Conservation (phyloP, 2,797 vertebrate species). For the Diplodus sargus region DNA sequence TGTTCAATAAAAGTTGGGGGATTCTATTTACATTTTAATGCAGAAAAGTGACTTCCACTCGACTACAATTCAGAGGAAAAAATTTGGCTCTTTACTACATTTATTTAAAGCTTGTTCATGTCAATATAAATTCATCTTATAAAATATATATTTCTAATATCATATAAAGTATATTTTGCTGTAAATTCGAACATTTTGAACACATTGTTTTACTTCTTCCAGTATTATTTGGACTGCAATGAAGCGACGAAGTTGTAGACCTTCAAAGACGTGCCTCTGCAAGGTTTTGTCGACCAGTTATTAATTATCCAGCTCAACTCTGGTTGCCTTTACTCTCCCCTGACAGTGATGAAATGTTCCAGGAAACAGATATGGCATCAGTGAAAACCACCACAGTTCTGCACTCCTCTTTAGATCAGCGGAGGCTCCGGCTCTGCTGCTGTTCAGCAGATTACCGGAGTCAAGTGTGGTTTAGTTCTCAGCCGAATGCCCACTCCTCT, state of each 20-base stretch:
- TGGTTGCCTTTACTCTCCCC: neutral
- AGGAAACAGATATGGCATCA: neutral
- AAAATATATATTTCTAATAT: too few species aligned
- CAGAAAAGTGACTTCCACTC: too few species aligned
- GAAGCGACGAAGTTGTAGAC: neutral
- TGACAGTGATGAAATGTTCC: conserved; percentile 12
- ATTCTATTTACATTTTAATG: too few species aligned
- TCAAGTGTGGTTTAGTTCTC: conserved; percentile 75
- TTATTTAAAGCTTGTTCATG: too few species aligned
- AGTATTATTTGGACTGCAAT: neutral
- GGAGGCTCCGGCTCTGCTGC: conserved; percentile 43
- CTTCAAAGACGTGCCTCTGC: neutral
- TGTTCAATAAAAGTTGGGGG: too few species aligned
- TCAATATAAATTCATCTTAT: too few species aligned
- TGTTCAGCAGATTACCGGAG: conserved; percentile 77
- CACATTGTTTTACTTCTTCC: too few species aligned
- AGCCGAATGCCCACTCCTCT: conserved; percentile 62
- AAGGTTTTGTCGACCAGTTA: neutral
- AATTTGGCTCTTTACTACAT: too few species aligned
- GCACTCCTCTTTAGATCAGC: conserved; percentile 27
- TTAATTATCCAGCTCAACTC: conserved; percentile 6
- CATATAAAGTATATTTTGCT: too few species aligned
- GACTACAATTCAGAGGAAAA: too few species aligned
- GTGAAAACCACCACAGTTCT: neutral
- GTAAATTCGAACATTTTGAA: too few species aligned